These are phyloP conservation scores for Caenorhabditis doughertyi DNA, from an alignment of 2,888 invertebrate genomes.

Conservation along the genomic window DNA sequence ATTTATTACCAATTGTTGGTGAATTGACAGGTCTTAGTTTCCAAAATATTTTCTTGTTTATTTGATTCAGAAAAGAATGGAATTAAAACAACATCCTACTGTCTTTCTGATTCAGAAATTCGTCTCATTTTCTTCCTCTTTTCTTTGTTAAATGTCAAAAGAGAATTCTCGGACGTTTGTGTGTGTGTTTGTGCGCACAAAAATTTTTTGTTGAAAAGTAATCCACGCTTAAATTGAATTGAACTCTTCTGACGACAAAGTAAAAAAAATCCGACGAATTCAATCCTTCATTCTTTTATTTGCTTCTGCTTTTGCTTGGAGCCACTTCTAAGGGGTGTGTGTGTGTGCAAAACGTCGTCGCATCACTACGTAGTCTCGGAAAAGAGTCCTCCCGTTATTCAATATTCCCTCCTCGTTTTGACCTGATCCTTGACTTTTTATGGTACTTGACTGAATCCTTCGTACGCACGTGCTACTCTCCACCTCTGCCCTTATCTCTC, in stretches of 20 bases:
- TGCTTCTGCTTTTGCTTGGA: slow-evolving; percentile 14
- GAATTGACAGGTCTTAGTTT: too few species aligned
- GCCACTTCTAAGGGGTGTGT: slow-evolving; percentile 29
- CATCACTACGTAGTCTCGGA: slow-evolving; percentile 23
- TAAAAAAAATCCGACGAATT: slow-evolving; percentile 17
- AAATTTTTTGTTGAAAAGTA: slow-evolving; percentile 33
- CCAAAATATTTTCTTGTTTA: too few species aligned
- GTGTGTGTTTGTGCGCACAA: neutral
- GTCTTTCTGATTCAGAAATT: too few species aligned
- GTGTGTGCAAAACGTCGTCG: slow-evolving; percentile 46
- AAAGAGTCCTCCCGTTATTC: slow-evolving; percentile 46
- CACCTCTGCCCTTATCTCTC: slow-evolving; percentile 12
- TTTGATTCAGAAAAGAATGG: too few species aligned
- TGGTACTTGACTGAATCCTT: slow-evolving; percentile 57
- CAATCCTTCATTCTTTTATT: slow-evolving; percentile 36
- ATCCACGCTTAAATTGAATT: slow-evolving; percentile 53
- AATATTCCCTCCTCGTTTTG: slow-evolving; percentile 47
- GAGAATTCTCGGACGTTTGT: neutral
- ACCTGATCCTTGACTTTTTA: slow-evolving; percentile 62
- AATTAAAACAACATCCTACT: too few species aligned
- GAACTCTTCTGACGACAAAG: slow-evolving; percentile 51
- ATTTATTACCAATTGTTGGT: too few species aligned
- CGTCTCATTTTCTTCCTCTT: neutral
- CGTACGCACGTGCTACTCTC: slow-evolving; percentile 39
- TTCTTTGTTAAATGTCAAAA: neutral